Conservation (phyloP, 2,888 invertebrate species). For the Lingula anatina region DNA sequence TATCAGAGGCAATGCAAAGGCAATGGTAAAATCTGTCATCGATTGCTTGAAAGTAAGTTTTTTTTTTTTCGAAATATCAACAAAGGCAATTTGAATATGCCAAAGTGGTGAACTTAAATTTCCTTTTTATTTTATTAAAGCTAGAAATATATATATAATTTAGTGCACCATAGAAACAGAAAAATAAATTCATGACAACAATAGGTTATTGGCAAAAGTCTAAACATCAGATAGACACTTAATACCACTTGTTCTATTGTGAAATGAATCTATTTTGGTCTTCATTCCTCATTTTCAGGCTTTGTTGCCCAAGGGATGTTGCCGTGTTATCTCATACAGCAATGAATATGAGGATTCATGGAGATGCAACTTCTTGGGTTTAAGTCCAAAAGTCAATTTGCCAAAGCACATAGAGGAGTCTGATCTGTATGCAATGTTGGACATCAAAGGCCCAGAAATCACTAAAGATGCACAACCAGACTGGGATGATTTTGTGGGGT, state of each 20-base stretch:
- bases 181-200: no score
- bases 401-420: slow-evolving; percentile 38
- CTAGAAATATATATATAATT: no score
- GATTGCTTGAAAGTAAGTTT: slow-evolving; percentile 44
- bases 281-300: slow-evolving; percentile 29
- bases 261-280: neutral
- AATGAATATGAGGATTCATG: slow-evolving; percentile 49
- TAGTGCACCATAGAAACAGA: no score
- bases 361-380: slow-evolving; percentile 53
- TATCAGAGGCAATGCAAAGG: slow-evolving; percentile 32
- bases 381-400: slow-evolving; percentile 34
- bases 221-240: no score
- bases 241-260: no score
- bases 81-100: no score
- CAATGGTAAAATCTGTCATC: slow-evolving; percentile 40
- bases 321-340: slow-evolving; percentile 43
- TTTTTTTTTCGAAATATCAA: slow-evolving; percentile 26
- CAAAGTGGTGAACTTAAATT: no score
- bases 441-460: slow-evolving; percentile 20
- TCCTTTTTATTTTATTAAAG: no score
- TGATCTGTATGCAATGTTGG: slow-evolving; percentile 40
- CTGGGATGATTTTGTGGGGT: slow-evolving; percentile 16
- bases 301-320: slow-evolving; percentile 52
- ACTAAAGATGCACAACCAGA: neutral
- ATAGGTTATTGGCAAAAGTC: no score